A percentile compares a stretch with the other conserved stretches of the same genome.
Evolutionary conservation across 2,888 invertebrate species (phyloP).

Genomic region (Pseudococcus viburni): DNA sequence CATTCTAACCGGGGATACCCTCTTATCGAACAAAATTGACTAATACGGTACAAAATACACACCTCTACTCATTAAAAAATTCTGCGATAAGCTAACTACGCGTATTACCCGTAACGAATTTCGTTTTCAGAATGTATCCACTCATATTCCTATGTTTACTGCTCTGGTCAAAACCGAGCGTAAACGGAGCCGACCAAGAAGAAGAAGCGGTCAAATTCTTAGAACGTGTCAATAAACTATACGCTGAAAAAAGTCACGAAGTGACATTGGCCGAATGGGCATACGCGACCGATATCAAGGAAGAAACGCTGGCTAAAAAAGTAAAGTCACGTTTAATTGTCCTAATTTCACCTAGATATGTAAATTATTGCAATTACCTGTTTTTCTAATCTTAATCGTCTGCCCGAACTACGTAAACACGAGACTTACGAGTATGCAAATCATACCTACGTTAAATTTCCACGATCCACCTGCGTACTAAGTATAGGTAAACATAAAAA

Average conservation of each 20-base stretch:
- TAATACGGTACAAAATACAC: too few relatives aligned
- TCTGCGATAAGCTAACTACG: too few relatives aligned
- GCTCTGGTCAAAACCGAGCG: neutral
- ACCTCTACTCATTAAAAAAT: too few relatives aligned
- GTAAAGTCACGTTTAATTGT: conserved; percentile 69
- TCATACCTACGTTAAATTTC: neutral
- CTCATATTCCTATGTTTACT: neutral
- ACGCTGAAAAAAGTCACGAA: conserved; percentile 76
- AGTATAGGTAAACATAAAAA: neutral
- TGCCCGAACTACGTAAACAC: too few relatives aligned
- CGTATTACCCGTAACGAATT: neutral
- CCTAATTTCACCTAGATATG: conserved; percentile 13
- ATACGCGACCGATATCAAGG: conserved; percentile 84
- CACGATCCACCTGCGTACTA: neutral
- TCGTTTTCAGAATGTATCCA: conserved; percentile 52
- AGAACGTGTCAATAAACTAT: conserved; percentile 76
- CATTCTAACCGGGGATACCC: too few relatives aligned
- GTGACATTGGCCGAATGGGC: conserved; percentile 80
- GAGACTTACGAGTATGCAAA: neutral
- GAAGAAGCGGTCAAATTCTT: conserved; percentile 71
- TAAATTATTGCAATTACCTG: neutral
- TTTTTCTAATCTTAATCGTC: conserved; percentile 33
- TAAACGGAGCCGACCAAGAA: conserved; percentile 64
- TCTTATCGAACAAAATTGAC: too few relatives aligned
- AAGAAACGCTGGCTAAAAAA: conserved; percentile 78